Evolutionary conservation across 2,888 invertebrate genomes (phyloP).

Genomic region (Drosophila rubida): DNA sequence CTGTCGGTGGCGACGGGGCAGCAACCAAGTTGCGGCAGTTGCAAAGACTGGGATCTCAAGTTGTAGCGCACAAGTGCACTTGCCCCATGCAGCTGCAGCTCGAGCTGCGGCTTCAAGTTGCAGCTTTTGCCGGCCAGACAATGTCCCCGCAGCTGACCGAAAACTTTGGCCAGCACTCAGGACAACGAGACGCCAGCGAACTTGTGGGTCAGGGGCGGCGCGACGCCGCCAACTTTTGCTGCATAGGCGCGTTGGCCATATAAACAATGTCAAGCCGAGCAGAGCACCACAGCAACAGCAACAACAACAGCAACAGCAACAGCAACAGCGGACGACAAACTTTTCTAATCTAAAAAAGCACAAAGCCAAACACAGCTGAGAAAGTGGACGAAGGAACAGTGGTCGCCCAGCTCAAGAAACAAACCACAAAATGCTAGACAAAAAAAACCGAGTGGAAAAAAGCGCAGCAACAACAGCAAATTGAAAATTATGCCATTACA

Average conservation of each 20-base stretch:
- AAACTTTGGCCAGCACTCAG: slow-evolving; percentile 34
- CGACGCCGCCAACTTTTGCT: slow-evolving; percentile 41
- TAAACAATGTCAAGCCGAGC: slow-evolving; percentile 53
- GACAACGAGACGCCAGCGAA: background rate
- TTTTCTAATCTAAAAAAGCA: slow-evolving; percentile 68
- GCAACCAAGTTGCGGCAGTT: slow-evolving; percentile 31
- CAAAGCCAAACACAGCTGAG: slow-evolving; percentile 43
- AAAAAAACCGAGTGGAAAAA: background rate
- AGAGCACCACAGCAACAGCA: slow-evolving; percentile 34
- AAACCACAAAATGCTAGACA: slow-evolving; percentile 1
- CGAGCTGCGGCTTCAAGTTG: slow-evolving; percentile 32
- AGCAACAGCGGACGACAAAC: slow-evolving; percentile 46
- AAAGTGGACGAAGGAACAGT: slow-evolving; percentile 1
- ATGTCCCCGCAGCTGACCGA: slow-evolving; percentile 48
- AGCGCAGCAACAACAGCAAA: slow-evolving; percentile 30
- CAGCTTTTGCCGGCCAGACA: slow-evolving; percentile 32
- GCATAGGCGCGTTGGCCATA: slow-evolving; percentile 63
- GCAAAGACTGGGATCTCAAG: slow-evolving; percentile 31
- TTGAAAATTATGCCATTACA: slow-evolving; percentile 74
- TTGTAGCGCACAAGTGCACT: slow-evolving; percentile 19
- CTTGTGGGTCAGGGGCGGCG: slow-evolving; percentile 32
- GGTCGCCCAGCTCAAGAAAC: background rate
- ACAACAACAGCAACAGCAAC: slow-evolving; percentile 22
- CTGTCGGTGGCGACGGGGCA: slow-evolving; percentile 11
- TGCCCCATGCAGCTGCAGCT: slow-evolving; percentile 28